Evolutionary conservation across 2,113 vertebrate genomes (phyloP), one percentile per base, ranked within the genome.

Genomic region (Solenodon paradoxus): DNA sequence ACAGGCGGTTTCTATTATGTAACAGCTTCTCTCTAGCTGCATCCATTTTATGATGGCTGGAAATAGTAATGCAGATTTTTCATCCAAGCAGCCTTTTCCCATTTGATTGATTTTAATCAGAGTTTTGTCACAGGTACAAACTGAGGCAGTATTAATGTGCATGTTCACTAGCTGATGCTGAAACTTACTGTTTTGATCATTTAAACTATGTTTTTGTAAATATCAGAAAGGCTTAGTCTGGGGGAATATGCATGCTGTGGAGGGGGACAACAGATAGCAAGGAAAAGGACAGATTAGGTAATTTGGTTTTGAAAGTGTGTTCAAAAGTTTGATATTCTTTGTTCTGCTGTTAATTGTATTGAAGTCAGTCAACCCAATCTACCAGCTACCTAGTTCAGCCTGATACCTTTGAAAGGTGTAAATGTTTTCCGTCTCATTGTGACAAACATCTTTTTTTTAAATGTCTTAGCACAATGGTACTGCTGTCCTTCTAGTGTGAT

Each of bases 191-290:
- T 95, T 97, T 95, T 75, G n/a, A 89, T 97, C 89, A 72, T 97
- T 98, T 75, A 89, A 97, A 63, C 61, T 94, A 59, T 91, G 32
- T 95, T 97, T 97, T 96, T 98, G 91, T 98, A 98, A 97, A 97
- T 98, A 97, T 86, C 28, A 80, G 95, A 96, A 90, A 88, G 38
- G 9, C 13, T 97, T 95, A 95, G 81, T 90, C 79, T 42, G 2
- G 55, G 38, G 66, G 96, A 97, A 35, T 95, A 88, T 94, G 83
- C 40, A 32, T 97, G 87, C 24, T 96, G 13, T 92, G 90, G 88
- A 97, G 74, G 2, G 26, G 47, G 38, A 38, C 35, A n/a, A 74
- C 45, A 61, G 53, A 59, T 35, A 83, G 6, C 71, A 84, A 81
- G 82, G 57, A 64, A 64, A 77, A 15, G 22, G 32, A 80, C 40